Evolutionary conservation across 1,140 invertebrate genomes (phyloP), one percentile per base, ranked within the genome.

Genomic region (Eciton burchellii): DNA sequence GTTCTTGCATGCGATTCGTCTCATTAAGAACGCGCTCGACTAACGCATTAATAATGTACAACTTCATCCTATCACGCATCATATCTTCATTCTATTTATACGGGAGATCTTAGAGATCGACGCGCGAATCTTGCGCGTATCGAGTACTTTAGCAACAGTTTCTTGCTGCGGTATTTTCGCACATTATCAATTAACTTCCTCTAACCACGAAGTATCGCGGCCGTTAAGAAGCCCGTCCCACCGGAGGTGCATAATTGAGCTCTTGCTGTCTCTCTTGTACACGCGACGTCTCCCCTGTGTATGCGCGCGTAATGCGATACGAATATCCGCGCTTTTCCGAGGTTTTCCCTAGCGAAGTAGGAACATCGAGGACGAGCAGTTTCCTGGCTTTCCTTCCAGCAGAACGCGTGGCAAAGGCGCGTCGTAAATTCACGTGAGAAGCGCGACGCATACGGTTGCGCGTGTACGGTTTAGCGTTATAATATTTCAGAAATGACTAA

Each of bases 171-270:
- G 63, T 11, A 4, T 45, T 35, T 35, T 43, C 12, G 35, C 63
- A 29, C 74, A 45, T 79, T 68, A 79, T 79, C 70, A 79, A 79
- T 79, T 79, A 79, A 79, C 74, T 79, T 54, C 52, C 21, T 35
- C 70, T 70, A 79, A 79, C 74, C 70, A 70, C 70, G 63, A 79
- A 79, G 70, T 79, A 79, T 79, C 41, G n/a, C 49, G 19, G 63
- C 65, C 74, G 70, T 70, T 79, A 79, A 79, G 70, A 79, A 43
- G 19, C 73, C 12, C 57, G 49, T 54, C 63, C 29, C 35, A 12
- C 35, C 35, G 35, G 12, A 47, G 24, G 8, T 21, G 16, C 8
- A 62, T 79, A 79, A 68, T 68, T 49, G 41, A 70, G 74, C 43
- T 70, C 56, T 70, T 62, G 49, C 16, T 35, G 47, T 66, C 52